Percentiles rank a stretch among this genome's conserved stretches.
phyloP scores from a whole-genome alignment of 2,888 invertebrate genomes.

The Lomographa bimaculata region DNA sequence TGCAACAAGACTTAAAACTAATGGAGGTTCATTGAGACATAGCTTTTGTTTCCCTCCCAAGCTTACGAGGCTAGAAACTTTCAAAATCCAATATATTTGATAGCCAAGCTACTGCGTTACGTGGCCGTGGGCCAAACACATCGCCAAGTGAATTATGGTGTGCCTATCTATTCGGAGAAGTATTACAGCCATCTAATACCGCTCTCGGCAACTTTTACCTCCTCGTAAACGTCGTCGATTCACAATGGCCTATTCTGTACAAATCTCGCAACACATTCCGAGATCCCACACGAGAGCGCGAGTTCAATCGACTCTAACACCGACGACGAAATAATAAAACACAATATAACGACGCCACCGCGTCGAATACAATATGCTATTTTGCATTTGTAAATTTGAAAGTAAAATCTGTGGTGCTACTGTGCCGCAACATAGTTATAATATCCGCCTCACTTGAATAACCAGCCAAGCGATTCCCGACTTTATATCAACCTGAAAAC shows the following conservation, averaged over 20 bases:
- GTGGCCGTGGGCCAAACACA: conserved; percentile 1
- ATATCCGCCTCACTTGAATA: conserved; percentile 8
- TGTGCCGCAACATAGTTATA: conserved; percentile 72
- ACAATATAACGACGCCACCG: conserved; percentile 50
- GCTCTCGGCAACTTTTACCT: conserved; percentile 14
- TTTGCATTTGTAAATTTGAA: conserved; percentile 73
- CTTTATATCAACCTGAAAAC: conserved; percentile 40
- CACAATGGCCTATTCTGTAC: conserved; percentile 45
- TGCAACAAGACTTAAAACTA: no score
- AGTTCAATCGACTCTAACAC: conserved; percentile 56
- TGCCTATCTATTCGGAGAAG: conserved; percentile 11
- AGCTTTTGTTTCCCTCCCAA: no score
- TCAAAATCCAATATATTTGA: no score
- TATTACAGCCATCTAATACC: conserved; percentile 16
- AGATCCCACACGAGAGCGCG: conserved; percentile 19
- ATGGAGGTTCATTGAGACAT: no score
- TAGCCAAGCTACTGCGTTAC: conserved; percentile 11
- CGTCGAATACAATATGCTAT: conserved; percentile 75
- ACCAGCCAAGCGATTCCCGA: conserved; percentile 17
- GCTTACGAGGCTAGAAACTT: no score
- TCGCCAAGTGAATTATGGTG: conserved; percentile 13
- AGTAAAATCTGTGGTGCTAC: conserved; percentile 73
- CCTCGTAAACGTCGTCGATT: conserved; percentile 15
- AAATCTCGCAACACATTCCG: conserved; percentile 24
- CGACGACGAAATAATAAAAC: conserved; percentile 62